These are phyloP conservation scores for Girardia tigrina DNA, from an alignment of 2,888 invertebrate genomes.

Conservation along the genomic window DNA sequence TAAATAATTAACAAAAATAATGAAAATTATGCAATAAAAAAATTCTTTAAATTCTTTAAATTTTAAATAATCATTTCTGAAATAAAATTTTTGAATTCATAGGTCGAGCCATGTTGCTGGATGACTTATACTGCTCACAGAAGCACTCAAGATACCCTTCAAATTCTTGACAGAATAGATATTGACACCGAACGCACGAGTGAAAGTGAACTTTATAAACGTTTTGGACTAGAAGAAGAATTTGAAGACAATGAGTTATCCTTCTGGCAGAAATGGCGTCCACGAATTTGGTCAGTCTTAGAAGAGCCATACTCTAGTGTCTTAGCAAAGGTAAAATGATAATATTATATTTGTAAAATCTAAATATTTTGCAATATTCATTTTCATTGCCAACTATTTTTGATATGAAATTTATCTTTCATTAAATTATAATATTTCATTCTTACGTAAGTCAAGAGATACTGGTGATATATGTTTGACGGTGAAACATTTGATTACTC, in stretches of 20 bases:
- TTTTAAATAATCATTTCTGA: too few relatives aligned
- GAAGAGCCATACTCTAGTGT: conserved; percentile 97
- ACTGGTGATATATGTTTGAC: too few relatives aligned
- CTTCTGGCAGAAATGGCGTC: conserved; percentile 81
- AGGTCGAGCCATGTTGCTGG: conserved; percentile 98
- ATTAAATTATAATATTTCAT: too few relatives aligned
- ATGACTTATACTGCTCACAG: conserved; percentile 81
- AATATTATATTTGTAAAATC: too few relatives aligned
- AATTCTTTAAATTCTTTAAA: not conserved
- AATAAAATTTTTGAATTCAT: conserved; percentile 49
- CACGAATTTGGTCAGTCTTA: conserved; percentile 93
- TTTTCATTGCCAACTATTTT: too few relatives aligned
- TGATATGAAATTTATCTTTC: too few relatives aligned
- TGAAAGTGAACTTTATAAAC: conserved; percentile 88
- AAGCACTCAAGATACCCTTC: conserved; percentile 94
- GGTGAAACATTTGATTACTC: too few relatives aligned
- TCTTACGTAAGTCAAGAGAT: too few relatives aligned
- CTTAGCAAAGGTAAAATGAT: conserved; percentile 62
- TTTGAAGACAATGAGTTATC: conserved; percentile 51
- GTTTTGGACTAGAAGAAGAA: conserved; percentile 62
- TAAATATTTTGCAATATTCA: too few relatives aligned
- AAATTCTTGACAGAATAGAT: conserved; percentile 88
- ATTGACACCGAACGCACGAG: conserved; percentile 87
- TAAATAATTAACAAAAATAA: not conserved
- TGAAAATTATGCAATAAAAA: not conserved